Evolutionary conservation across 2,113 vertebrate genomes (phyloP).

Genomic region (Polypterus senegalus): DNA sequence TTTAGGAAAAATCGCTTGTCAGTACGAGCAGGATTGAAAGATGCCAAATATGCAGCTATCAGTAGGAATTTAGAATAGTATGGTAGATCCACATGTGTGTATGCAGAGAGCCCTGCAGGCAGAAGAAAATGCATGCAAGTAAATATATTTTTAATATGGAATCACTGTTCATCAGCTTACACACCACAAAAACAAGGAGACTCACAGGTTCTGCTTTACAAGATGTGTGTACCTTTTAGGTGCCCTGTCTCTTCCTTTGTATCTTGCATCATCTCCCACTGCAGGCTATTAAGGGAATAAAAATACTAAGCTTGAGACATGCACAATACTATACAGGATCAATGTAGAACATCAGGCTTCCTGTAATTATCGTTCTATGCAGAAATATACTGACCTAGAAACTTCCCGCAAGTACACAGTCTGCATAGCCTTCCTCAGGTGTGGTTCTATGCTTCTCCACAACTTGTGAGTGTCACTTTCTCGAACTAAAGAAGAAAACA

Average conservation of each 20-base stretch:
- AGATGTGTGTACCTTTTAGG: constrained; percentile 63
- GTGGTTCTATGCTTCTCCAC: constrained; percentile 90
- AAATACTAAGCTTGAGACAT: too few relatives aligned
- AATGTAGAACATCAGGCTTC: too few relatives aligned
- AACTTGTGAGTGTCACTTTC: constrained; percentile 84
- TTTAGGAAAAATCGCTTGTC: constrained; percentile 95
- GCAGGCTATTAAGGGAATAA: constrained; percentile 46
- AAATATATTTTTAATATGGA: too few relatives aligned
- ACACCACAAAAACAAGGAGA: too few relatives aligned
- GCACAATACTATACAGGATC: too few relatives aligned
- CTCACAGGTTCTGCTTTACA: too few relatives aligned
- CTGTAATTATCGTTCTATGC: too few relatives aligned
- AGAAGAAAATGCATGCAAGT: too few relatives aligned
- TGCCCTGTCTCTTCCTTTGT: constrained; percentile 60
- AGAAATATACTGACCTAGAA: constrained; percentile 61
- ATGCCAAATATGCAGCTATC: constrained; percentile 89
- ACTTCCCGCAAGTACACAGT: constrained; percentile 91
- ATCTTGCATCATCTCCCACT: constrained; percentile 77
- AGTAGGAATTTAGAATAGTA: constrained; percentile 96
- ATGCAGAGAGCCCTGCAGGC: constrained; percentile 70
- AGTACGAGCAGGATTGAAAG: constrained; percentile 88
- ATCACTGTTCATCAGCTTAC: too few relatives aligned
- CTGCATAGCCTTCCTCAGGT: constrained; percentile 93
- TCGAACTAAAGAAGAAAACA: neutral
- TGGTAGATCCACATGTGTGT: constrained; percentile 83